phyloP scores from a whole-genome alignment of 2,797 vertebrate genomes.

The Limnodromus scolopaceus region DNA sequence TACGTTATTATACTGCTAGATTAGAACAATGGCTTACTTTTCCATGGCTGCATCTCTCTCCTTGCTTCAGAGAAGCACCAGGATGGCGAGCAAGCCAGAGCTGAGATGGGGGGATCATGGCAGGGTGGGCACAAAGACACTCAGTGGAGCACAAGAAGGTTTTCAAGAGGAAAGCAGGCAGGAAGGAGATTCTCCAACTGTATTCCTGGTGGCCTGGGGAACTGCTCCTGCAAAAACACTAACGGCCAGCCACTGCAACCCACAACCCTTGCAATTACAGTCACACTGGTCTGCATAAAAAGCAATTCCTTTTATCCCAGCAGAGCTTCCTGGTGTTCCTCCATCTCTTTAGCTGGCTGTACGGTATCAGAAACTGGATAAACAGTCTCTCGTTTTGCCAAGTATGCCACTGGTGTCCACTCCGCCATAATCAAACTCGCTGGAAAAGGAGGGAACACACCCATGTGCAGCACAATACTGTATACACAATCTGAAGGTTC shows the following conservation, averaged over 20 bases:
- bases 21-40: background rate
- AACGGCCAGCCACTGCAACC: background rate
- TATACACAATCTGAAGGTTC: background rate
- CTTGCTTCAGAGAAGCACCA: background rate
- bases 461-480: background rate
- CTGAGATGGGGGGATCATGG: fast-evolving
- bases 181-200: background rate
- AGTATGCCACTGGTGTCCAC: background rate
- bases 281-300: background rate
- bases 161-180: background rate
- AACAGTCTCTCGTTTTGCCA: background rate
- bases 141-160: background rate
- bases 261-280: fast-evolving
- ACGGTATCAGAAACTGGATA: background rate
- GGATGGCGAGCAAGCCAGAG: background rate
- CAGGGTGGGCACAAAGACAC: background rate
- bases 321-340: background rate
- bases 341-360: background rate
- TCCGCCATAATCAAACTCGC: background rate
- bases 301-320: background rate
- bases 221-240: background rate
- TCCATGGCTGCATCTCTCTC: fast-evolving
- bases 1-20: background rate
- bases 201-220: fast-evolving
- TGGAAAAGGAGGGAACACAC: background rate